Conservation (phyloP, 1,140 invertebrate species). For the Antheraea mylitta region DNA sequence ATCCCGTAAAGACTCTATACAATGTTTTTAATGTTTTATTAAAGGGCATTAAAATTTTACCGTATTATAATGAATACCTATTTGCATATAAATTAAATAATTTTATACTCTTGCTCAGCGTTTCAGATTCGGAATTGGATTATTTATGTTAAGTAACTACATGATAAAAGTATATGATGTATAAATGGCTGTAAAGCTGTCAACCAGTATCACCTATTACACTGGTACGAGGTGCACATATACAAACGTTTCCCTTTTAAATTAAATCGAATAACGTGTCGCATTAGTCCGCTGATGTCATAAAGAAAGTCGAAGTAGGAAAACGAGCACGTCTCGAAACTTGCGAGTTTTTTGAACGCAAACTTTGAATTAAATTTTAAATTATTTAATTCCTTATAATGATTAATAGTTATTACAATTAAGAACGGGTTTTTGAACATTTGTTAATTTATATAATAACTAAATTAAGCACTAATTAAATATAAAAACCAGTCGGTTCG, state of each 20-base stretch:
- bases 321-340: constrained; percentile 29
- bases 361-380: not conserved
- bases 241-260: constrained; percentile 46
- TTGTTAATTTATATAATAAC: too few relatives aligned
- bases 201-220: not conserved
- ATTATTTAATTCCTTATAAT: too few relatives aligned
- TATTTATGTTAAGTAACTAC: not conserved
- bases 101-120: not conserved
- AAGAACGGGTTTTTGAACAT: too few relatives aligned
- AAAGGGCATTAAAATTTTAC: not conserved
- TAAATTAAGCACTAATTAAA: too few relatives aligned
- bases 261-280: constrained; percentile 42
- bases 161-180: not conserved
- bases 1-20: not conserved
- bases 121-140: not conserved
- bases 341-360: constrained; percentile 22
- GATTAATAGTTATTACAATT: too few relatives aligned
- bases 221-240: constrained; percentile 22
- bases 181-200: not conserved
- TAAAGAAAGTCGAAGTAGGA: constrained; percentile 50
- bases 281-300: constrained; percentile 15
- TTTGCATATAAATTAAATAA: too few relatives aligned
- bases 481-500: too few relatives aligned
- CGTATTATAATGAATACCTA: too few relatives aligned
- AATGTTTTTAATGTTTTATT: not conserved